Conservation (phyloP, 2,113 vertebrate genomes). For the Galemys pyrenaicus region DNA sequence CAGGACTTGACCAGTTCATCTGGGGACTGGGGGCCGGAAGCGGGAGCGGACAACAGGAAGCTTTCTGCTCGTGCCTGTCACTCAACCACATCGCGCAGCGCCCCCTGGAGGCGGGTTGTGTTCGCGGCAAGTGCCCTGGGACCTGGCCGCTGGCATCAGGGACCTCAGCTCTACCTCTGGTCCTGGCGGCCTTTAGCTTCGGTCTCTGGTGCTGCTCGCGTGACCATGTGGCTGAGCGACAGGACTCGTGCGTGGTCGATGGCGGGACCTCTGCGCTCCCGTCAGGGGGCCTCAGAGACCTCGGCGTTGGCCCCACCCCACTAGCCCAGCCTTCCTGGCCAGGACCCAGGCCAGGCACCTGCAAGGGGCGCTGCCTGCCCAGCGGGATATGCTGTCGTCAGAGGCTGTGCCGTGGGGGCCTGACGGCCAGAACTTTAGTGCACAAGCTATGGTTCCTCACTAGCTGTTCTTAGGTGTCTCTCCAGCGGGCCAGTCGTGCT, state of each 20-base stretch:
- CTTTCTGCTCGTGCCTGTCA: neutral
- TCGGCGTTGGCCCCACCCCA: neutral
- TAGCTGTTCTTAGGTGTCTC: neutral
- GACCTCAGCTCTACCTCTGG: neutral
- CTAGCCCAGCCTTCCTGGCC: neutral
- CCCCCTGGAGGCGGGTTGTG: accelerated
- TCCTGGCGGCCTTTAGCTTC: neutral
- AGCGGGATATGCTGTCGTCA: neutral
- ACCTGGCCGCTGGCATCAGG: neutral
- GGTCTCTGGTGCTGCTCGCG: neutral
- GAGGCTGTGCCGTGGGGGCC: neutral
- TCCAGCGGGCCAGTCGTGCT: neutral
- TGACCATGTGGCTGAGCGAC: neutral
- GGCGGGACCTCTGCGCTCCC: neutral
- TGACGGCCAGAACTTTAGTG: neutral
- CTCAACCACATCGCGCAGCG: no score
- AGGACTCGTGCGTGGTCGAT: neutral
- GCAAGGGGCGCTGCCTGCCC: neutral
- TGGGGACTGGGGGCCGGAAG: neutral
- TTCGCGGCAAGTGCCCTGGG: neutral
- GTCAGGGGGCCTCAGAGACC: neutral
- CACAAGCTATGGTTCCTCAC: neutral
- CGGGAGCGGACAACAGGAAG: neutral
- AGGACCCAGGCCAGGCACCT: neutral
- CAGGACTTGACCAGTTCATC: neutral